These are phyloP conservation scores for Protonemura montana DNA, from an alignment of 2,888 invertebrate species.

Conservation along the genomic window DNA sequence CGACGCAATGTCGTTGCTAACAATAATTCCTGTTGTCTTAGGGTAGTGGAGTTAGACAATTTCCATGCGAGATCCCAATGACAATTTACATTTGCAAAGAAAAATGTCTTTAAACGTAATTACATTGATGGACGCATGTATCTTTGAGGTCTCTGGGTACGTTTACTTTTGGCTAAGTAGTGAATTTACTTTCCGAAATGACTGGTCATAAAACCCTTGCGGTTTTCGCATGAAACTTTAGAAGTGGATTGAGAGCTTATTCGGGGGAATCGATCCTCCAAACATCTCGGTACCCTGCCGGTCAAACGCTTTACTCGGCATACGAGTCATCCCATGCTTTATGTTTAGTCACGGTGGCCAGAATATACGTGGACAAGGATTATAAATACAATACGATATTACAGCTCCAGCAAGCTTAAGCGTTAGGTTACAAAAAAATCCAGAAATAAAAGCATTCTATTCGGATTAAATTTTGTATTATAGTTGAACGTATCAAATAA, in stretches of 20 bases:
- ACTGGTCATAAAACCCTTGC: not conserved
- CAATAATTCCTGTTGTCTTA: too few relatives aligned
- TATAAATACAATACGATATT: not conserved
- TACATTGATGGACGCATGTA: too few relatives aligned
- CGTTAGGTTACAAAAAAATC: not conserved
- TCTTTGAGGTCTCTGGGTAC: too few relatives aligned
- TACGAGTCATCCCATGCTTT: not conserved
- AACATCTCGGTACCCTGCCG: not conserved
- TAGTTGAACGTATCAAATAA: not conserved
- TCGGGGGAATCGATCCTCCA: not conserved
- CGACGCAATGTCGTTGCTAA: too few relatives aligned
- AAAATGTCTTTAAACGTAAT: too few relatives aligned
- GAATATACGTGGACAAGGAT: not conserved
- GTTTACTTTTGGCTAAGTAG: not conserved
- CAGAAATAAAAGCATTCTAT: not conserved
- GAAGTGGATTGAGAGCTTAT: slow-evolving; percentile 1
- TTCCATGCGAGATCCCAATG: too few relatives aligned
- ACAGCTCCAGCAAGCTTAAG: not conserved
- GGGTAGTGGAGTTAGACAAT: too few relatives aligned
- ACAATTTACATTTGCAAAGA: too few relatives aligned
- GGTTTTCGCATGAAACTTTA: not conserved
- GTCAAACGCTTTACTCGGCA: not conserved
- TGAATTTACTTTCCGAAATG: not conserved
- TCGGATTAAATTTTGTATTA: not conserved
- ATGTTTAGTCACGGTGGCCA: not conserved